phyloP scores from a whole-genome alignment of 1,140 invertebrate species.

The Oryctes rhinoceros region DNA sequence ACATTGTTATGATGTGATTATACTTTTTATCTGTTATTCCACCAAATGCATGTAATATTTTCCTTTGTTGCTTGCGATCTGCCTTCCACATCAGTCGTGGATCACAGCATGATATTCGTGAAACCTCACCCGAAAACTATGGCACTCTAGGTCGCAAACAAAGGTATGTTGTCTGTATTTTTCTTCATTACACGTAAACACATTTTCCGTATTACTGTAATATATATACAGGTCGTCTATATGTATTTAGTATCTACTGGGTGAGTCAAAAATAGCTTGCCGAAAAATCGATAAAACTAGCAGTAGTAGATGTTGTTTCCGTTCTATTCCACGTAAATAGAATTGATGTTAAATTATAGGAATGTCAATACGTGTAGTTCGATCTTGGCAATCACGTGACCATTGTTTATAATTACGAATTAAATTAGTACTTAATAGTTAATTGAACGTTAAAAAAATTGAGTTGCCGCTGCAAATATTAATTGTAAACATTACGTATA shows the following conservation, averaged over 20 bases:
- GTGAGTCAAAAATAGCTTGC: too few relatives aligned
- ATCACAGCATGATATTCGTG: conserved; percentile 74
- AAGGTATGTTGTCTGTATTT: conserved; percentile 65
- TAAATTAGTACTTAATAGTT: too few relatives aligned
- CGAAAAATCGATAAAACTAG: too few relatives aligned
- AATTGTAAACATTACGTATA: too few relatives aligned
- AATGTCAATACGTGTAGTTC: too few relatives aligned
- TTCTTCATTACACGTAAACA: conserved; percentile 9
- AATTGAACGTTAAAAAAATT: too few relatives aligned
- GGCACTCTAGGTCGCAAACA: conserved; percentile 69
- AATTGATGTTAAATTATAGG: too few relatives aligned
- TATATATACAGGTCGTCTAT: background rate
- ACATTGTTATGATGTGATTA: conserved; percentile 32
- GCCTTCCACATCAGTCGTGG: conserved; percentile 64
- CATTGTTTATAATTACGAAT: too few relatives aligned
- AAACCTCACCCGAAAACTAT: conserved; percentile 70
- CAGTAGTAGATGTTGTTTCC: too few relatives aligned
- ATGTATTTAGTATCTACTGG: background rate
- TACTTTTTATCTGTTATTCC: background rate
- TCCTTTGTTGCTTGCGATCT: conserved; percentile 46
- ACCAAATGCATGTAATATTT: conserved; percentile 38
- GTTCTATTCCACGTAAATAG: too few relatives aligned
- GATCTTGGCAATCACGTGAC: too few relatives aligned
- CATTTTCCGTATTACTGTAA: conserved; percentile 9
- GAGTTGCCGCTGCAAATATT: too few relatives aligned